Conservation (phyloP, 2,113 vertebrate species). For the Nipponia nippon region DNA sequence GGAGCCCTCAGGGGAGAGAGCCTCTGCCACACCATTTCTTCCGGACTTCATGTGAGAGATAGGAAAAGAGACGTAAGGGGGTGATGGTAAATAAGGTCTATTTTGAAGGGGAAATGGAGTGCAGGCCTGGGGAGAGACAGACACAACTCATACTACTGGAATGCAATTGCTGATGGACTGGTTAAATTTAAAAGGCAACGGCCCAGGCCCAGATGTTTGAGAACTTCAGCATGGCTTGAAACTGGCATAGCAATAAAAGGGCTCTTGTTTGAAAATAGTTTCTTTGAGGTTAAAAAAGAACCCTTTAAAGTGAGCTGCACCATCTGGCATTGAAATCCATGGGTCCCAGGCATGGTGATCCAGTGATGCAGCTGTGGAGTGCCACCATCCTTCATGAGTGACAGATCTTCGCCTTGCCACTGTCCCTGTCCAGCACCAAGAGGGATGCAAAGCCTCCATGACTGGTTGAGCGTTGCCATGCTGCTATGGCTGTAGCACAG, state of each 20-base stretch:
- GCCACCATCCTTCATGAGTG: neutral
- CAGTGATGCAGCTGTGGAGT: neutral
- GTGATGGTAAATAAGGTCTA: neutral
- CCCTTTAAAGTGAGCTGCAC: neutral
- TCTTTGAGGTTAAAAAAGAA: neutral
- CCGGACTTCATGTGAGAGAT: neutral
- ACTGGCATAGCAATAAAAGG: conserved; percentile 10
- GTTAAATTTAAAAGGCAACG: neutral
- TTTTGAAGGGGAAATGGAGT: neutral
- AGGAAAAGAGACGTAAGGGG: neutral
- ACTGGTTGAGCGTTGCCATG: neutral
- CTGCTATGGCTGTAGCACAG: neutral
- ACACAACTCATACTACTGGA: conserved; percentile 6
- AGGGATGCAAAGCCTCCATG: neutral
- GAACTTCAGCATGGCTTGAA: conserved; percentile 1
- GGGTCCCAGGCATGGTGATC: too few relatives aligned
- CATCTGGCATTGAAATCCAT: neutral
- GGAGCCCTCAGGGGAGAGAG: neutral
- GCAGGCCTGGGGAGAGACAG: conserved; percentile 10
- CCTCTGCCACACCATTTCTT: neutral
- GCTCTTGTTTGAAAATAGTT: neutral
- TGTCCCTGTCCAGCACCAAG: neutral
- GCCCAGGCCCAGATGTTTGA: neutral
- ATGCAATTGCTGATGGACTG: conserved; percentile 17
- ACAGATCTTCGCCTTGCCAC: too few relatives aligned